Percentiles rank a stretch among this genome's conserved stretches.
phyloP scores from a whole-genome alignment of 2,797 vertebrate genomes.

The Acrocephalus scirpaceus region DNA sequence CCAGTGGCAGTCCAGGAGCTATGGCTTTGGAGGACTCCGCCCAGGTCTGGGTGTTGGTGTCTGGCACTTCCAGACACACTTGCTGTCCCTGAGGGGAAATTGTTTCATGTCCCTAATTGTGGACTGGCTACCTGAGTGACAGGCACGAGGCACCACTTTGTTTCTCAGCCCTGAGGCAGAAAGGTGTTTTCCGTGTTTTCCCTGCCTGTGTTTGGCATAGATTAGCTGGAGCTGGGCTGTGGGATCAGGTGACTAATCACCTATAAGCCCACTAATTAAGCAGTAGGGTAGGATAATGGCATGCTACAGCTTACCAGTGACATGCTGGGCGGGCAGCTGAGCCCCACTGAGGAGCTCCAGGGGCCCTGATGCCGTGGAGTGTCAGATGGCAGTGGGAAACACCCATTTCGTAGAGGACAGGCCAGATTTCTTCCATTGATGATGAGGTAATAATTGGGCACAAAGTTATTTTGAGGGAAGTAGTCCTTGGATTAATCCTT shows the following conservation, averaged over 20 bases:
- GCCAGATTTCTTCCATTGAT: fast-evolving
- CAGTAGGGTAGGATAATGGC: not conserved
- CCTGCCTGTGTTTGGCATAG: not conserved
- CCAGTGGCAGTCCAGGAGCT: not conserved
- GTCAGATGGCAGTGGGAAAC: not conserved
- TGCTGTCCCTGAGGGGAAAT: not conserved
- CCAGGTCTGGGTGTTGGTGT: not conserved
- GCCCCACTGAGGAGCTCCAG: not conserved
- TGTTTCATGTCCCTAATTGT: not conserved
- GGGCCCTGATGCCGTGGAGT: fast-evolving
- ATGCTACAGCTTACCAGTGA: not conserved
- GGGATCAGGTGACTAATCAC: slow-evolving; percentile 38
- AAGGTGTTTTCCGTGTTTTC: not conserved
- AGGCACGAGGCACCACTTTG: not conserved
- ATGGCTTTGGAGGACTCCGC: not conserved
- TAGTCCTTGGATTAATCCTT: not conserved
- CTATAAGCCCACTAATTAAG: slow-evolving; percentile 39
- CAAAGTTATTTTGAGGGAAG: not conserved
- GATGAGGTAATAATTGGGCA: not conserved
- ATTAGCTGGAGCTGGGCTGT: slow-evolving; percentile 1
- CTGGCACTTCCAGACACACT: not conserved
- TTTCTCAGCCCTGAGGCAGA: not conserved
- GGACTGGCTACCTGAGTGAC: not conserved
- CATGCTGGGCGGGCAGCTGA: not conserved
- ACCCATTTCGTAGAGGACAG: fast-evolving